These are phyloP conservation scores for Parapristionchus giblindavisi DNA, from an alignment of 2,888 invertebrate genomes.

Conservation along the genomic window DNA sequence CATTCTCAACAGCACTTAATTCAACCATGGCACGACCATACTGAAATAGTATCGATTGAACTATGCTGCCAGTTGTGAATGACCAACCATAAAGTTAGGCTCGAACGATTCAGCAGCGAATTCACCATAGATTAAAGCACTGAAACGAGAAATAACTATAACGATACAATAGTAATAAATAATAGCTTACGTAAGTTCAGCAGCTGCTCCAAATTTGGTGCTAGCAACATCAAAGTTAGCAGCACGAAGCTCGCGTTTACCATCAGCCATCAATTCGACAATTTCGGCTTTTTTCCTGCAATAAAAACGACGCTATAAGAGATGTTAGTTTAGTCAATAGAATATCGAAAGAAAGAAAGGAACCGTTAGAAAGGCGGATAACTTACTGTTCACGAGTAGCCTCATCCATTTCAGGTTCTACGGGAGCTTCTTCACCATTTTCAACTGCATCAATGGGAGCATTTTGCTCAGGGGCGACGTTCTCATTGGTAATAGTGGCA, in stretches of 20 bases:
- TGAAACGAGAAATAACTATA: not conserved
- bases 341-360: no score
- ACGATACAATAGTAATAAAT: not conserved
- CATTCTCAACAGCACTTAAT: slow-evolving; percentile 2
- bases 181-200: slow-evolving; percentile 14
- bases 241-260: slow-evolving; percentile 20
- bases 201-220: slow-evolving; percentile 20
- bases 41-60: slow-evolving; percentile 6
- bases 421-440: not conserved
- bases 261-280: slow-evolving; percentile 14
- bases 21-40: slow-evolving; percentile 30
- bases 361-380: no score
- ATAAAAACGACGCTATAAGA: not conserved
- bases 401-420: not conserved
- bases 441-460: not conserved
- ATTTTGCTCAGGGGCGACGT: slow-evolving; percentile 6
- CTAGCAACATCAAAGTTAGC: slow-evolving; percentile 6
- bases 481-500: slow-evolving; percentile 8
- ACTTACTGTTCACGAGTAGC: slow-evolving; percentile 26
- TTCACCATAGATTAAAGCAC: slow-evolving; percentile 3
- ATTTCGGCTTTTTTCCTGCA: slow-evolving; percentile 10
- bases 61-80: not conserved
- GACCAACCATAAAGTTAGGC: slow-evolving; percentile 28
- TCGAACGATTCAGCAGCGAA: slow-evolving; percentile 20
- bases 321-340: not conserved